A percentile compares a stretch with the other conserved stretches of the same genome.
phyloP scores from a whole-genome alignment of 2,113 vertebrate genomes.

The Nothoprocta pentlandii region DNA sequence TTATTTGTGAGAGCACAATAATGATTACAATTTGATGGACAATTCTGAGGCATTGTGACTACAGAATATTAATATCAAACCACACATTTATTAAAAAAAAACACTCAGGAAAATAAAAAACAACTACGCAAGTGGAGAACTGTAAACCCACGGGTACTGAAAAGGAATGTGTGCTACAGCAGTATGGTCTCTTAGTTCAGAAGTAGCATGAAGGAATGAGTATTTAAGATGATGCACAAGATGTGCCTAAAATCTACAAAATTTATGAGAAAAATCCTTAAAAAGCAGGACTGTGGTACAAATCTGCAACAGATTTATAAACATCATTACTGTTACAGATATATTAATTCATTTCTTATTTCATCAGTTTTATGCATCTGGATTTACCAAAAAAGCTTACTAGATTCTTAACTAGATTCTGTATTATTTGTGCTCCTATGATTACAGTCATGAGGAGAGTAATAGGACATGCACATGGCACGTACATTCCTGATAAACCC shows the following conservation, averaged over 20 bases:
- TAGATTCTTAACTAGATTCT: too few species aligned
- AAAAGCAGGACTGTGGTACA: not conserved
- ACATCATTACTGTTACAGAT: too few species aligned
- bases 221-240: not conserved
- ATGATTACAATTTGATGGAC: not conserved
- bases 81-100: not conserved
- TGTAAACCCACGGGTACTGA: not conserved
- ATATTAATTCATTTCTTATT: too few species aligned
- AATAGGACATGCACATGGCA: not conserved
- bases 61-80: not conserved
- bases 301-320: not conserved
- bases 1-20: not conserved
- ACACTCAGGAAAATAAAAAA: not conserved
- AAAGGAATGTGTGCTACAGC: not conserved
- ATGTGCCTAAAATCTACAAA: not conserved
- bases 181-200: not conserved
- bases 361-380: too few species aligned
- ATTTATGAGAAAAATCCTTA: not conserved
- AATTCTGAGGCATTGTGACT: not conserved
- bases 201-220: fast-evolving
- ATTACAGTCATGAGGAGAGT: too few species aligned
- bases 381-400: too few species aligned
- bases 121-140: not conserved
- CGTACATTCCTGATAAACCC: not conserved
- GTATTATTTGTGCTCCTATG: too few species aligned